Evolutionary conservation across 2,797 vertebrate genomes (phyloP).

Genomic region (Siniperca scherzeri): DNA sequence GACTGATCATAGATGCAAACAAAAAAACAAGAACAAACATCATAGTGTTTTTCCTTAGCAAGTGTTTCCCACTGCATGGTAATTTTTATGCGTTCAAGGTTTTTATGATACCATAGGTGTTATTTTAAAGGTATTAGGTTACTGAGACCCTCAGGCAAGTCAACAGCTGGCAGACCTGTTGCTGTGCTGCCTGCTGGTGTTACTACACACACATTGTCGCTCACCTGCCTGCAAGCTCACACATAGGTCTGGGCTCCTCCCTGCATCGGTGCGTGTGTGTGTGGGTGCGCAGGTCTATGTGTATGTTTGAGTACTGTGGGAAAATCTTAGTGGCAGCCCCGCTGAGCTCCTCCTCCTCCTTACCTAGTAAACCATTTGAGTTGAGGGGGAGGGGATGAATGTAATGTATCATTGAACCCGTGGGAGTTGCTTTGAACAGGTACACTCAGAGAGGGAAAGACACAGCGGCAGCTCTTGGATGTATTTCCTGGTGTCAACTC

Average conservation of each 20-base stretch:
- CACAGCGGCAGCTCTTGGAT: constrained; percentile 42
- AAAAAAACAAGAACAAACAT: not conserved
- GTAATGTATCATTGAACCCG: constrained; percentile 62
- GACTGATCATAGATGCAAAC: not conserved
- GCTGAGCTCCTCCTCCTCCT: constrained; percentile 60
- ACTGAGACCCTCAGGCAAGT: constrained; percentile 48
- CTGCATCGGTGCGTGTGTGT: constrained; percentile 4
- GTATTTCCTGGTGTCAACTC: constrained; percentile 67
- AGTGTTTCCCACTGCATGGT: not conserved
- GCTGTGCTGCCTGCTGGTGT: constrained; percentile 44
- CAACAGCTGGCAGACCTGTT: constrained; percentile 70
- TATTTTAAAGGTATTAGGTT: constrained; percentile 52
- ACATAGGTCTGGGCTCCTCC: constrained; percentile 56
- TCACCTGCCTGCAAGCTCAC: constrained; percentile 59
- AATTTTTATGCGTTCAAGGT: not conserved
- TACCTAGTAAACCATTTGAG: constrained; percentile 60
- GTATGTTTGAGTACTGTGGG: constrained; percentile 73
- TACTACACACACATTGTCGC: constrained; percentile 51
- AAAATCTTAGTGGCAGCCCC: constrained; percentile 63
- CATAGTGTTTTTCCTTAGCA: not conserved
- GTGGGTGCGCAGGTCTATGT: not conserved
- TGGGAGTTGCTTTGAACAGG: constrained; percentile 79
- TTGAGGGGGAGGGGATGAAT: constrained; percentile 59
- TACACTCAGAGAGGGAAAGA: constrained; percentile 61
- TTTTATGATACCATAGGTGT: constrained; percentile 1